Base-by-base conservation (phyloP, 2,797 vertebrate species). In the Epinephelus awoara region DNA sequence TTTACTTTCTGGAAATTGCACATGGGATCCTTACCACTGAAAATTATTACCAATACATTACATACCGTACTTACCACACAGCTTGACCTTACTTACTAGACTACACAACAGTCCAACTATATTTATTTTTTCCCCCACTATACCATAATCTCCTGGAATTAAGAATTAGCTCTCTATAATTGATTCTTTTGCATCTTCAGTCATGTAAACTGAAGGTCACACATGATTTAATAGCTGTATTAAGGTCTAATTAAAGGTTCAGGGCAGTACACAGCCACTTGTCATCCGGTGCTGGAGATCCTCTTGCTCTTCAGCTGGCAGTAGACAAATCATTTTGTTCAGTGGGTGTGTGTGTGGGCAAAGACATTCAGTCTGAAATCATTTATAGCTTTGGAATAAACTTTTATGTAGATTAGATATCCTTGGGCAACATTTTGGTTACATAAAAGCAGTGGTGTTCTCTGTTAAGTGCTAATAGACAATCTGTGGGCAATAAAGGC, bases 311-410 rank as follows among this genome's bases (percentile, higher is more conserved):
- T 5, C 54, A 73, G 67, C 50, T 51, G 65, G 52, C 59, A 27
- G 25, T 15, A 61, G 67, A 54, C 47, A 40, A 23, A 75, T 75
- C 23, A n/a, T 73, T 58, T 74, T 69, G 56, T 75, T 67, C 34
- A 71, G 72, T 87, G 42, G 54, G 73, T 21, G 57, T 46, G 29
- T 77, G 44, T 66, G 83, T 82, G 79, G 73, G 76, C 69, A 56
- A 10, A 73, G 65, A 65, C n/a, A 52, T 88, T 81, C 72, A n/a
- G 21, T 76, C 68, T 70, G 50, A 82, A 68, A 61, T 69, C 6
- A 51, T 59, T 75, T 52, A 52, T 51, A 46, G 54, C 52, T 62
- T 49, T 64, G 18, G 34, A 75, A 59, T 34, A 19, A 67, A 81
- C 58, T 72, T 72, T 82, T 29, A 71, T 64, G 40, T 66, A 66